Base-by-base conservation (phyloP, 2,797 vertebrate genomes). In the Acanthurus tractus region DNA sequence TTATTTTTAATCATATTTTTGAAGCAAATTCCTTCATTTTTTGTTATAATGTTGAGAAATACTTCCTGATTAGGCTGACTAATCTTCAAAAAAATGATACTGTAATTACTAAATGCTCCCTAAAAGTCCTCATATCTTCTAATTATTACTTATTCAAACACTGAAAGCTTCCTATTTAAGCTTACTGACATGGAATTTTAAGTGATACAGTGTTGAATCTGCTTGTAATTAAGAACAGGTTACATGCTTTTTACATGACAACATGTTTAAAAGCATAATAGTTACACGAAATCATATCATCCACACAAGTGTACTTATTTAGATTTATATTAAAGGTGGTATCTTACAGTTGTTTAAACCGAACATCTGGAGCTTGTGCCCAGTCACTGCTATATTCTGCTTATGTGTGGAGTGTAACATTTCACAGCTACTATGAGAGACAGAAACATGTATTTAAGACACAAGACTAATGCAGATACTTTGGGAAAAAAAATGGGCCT, bases 391-490 rank as follows among this genome's bases (percentile, higher is more conserved):
- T 48, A 18, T 59, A 29, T 52, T 73, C 50, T 75, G 15, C 38
- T 6, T 38, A 29, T 36, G n/a, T 45, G 38, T 7, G 18, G 8
- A 62, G 23, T 54, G 67, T 52, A 13, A 20, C 20, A 69, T 64
- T 59, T 49, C 29, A 62, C n/a, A 29, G 12, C 62, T 54, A 71
- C 44, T 10, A 45, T 20, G 10, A 66, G 6, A 45, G 17, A 57
- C 74, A 22, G 25, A 59, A 76, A 40, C 3, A 40, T 58, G 23
- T 18, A 61, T 77, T 79, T 12, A 66, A n/a, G 46, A 74, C 48
- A 78, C 57, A 74, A 58, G 49, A 50, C 25, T 45, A 63, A 20
- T 0, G 14, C 57, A 57, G 6, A 71, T 15, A 75, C 45, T 38
- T 73, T 14, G 12, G 54, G 44, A 56, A 65, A 70, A 70, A 68